Evolutionary conservation across 92 coral and sea anemone species (phyloP).

Genomic region (Epizoanthus fatuus): DNA sequence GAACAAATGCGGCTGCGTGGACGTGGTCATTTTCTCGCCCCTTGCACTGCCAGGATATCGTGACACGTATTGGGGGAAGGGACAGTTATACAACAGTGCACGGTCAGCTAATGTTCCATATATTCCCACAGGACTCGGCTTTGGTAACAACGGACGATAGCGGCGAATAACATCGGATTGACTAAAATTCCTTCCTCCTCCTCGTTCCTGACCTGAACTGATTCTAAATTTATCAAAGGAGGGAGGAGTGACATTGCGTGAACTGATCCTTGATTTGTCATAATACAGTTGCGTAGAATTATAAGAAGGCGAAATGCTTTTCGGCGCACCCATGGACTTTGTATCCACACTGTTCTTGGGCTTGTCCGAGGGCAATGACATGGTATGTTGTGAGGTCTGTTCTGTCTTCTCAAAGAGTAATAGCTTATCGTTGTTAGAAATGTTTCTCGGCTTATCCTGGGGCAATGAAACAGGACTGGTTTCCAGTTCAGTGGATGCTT

Average conservation of each 20-base stretch:
- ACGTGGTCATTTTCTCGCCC: background rate
- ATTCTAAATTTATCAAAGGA: background rate
- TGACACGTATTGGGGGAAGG: background rate
- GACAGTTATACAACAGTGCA: background rate
- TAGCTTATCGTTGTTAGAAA: background rate
- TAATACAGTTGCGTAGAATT: background rate
- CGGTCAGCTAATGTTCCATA: background rate
- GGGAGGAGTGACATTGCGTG: background rate
- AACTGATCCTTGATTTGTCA: background rate
- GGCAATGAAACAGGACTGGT: background rate
- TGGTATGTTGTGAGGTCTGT: background rate
- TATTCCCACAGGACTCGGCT: background rate
- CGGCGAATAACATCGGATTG: constrained; percentile 5
- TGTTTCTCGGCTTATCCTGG: background rate
- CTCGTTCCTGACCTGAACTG: background rate
- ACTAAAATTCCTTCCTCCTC: background rate
- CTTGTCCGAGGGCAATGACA: background rate
- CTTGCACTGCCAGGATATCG: background rate
- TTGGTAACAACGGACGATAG: constrained; percentile 38
- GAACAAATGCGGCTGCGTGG: background rate
- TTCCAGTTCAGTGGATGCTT: background rate
- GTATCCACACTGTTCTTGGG: background rate
- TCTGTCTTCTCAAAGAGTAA: background rate
- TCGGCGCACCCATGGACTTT: too few relatives aligned
- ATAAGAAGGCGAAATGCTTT: too few relatives aligned